Conservation (phyloP, 2,113 vertebrate species). For the Pica pica region DNA sequence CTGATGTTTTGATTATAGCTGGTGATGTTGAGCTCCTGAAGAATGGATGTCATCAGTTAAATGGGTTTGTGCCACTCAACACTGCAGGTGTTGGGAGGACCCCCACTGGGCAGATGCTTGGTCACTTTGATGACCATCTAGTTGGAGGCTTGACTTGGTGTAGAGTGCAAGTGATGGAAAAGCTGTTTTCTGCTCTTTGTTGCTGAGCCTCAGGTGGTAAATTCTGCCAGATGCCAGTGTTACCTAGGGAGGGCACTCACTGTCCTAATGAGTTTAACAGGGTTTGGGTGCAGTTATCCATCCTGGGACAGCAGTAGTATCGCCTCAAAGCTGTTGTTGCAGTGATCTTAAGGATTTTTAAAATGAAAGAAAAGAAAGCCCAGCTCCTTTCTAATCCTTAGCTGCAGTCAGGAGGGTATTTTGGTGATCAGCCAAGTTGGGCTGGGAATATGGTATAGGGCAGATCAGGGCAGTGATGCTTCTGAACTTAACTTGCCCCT, state of each 20-base stretch:
- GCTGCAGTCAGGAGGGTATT: neutral
- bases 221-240: neutral
- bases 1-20: neutral
- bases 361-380: neutral
- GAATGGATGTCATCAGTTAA: neutral
- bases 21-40: neutral
- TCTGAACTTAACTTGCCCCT: neutral
- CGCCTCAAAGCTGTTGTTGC: neutral
- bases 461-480: neutral
- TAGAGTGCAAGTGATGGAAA: neutral
- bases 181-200: neutral
- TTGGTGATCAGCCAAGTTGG: accelerated
- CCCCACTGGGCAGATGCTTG: accelerated
- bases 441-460: neutral
- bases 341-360: neutral
- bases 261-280: neutral
- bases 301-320: neutral
- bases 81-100: neutral
- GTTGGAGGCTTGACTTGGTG: neutral
- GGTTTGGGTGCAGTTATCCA: neutral
- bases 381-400: accelerated
- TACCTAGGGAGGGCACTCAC: neutral
- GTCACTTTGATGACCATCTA: neutral
- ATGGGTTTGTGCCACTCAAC: neutral
- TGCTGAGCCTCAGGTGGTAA: neutral